A percentile compares a stretch with the other conserved stretches of the same genome.
phyloP scores from a whole-genome alignment of 2,797 vertebrate genomes.

The Rhinoraja longicauda region DNA sequence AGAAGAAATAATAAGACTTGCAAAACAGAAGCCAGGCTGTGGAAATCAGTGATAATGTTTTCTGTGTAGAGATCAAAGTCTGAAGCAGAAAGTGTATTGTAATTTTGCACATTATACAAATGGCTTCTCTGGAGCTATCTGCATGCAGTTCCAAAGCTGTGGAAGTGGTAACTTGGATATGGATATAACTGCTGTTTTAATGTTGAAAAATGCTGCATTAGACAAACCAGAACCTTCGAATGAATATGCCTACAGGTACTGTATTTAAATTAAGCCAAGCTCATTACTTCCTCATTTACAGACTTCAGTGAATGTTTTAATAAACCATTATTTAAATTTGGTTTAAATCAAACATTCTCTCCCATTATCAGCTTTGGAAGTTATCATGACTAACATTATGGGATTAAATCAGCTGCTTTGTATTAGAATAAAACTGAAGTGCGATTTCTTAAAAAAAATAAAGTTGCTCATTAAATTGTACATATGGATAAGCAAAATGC shows the following conservation, averaged over 20 bases:
- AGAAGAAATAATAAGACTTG: neutral
- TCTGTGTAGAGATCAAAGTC: neutral
- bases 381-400: neutral
- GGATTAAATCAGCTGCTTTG: neutral
- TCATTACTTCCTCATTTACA: neutral
- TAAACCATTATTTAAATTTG: neutral
- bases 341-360: neutral
- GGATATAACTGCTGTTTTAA: neutral
- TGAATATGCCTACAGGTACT: neutral
- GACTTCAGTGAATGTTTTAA: slow-evolving; percentile 26
- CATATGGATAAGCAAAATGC: neutral
- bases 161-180: neutral
- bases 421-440: neutral
- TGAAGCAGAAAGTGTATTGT: neutral
- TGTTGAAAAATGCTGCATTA: neutral
- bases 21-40: neutral
- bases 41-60: neutral
- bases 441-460: slow-evolving; percentile 11
- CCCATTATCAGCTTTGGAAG: neutral
- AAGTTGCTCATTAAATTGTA: neutral
- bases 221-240: neutral
- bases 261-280: neutral
- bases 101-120: neutral
- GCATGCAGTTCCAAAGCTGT: neutral
- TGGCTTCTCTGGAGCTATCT: neutral